Evolutionary conservation across 2,888 invertebrate genomes (phyloP), one percentile per base, ranked within the genome.

Genomic region (Cantharis rufa): DNA sequence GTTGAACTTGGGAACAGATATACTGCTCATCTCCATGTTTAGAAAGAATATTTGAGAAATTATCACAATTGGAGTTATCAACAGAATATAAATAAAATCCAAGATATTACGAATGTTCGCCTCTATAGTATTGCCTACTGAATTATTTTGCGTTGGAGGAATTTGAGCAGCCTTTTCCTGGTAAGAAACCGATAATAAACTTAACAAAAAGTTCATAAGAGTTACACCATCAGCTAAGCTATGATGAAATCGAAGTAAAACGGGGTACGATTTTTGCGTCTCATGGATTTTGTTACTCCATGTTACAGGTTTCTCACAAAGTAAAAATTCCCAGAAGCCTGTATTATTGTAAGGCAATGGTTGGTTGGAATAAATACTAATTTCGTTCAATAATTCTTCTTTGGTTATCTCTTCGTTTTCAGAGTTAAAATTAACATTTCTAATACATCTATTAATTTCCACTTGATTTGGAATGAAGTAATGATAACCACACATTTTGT

Each of bases 161-260:
- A n/a, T n/a, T n/a, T n/a, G n/a, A n/a, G n/a, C n/a, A n/a, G n/a
- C n/a, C n/a, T n/a, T n/a, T n/a, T n/a, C n/a, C n/a, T n/a, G n/a
- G n/a, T n/a, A n/a, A n/a, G n/a, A n/a, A n/a, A n/a, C n/a, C n/a
- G n/a, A n/a, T n/a, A n/a, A n/a, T n/a, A n/a, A n/a, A n/a, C n/a
- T n/a, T 1, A 48, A 5, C 5, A 48, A 4, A 75, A 91, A 85
- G 72, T 89, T 87, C 62, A 91, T 84, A 10, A 91, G 82, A 3
- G 90, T 89, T 1, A 90, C 88, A 1, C 91, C 91, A 81, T 91
- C 91, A 1, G 90, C 91, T 1, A 91, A 82, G 3, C 90, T 87
- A 84, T 91, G 91, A 83, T 91, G 91, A 71, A 91, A 87, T 76
- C 91, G 88, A 79, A 91, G 89, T 74, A 91, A 82, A 32, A 91